Conservation (phyloP, 1,140 invertebrate species). For the Lepidostoma basale region DNA sequence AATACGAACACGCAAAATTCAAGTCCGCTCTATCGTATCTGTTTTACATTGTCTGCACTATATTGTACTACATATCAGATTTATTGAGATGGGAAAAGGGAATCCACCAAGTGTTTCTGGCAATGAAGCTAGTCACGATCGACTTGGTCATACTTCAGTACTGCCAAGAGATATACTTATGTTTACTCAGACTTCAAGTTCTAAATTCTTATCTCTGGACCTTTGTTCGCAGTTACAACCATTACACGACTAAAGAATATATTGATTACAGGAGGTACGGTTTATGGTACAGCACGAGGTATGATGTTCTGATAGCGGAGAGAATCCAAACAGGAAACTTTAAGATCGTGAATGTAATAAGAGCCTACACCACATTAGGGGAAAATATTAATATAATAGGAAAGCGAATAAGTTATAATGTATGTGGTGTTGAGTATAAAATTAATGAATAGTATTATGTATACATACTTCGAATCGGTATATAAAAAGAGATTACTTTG, state of each 20-base stretch:
- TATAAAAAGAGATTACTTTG: background rate
- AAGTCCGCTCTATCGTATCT: background rate
- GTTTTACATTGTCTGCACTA: background rate
- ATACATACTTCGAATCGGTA: background rate
- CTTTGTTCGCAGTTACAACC: background rate
- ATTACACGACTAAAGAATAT: background rate
- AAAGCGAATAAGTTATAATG: background rate
- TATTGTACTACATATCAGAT: conserved; percentile 16
- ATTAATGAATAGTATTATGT: background rate
- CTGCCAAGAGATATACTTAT: conserved; percentile 15
- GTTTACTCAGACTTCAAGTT: background rate
- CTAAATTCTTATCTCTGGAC: conserved; percentile 13
- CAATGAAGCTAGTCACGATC: background rate
- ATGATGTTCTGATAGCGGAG: background rate
- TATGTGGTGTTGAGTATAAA: no score
- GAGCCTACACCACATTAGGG: background rate
- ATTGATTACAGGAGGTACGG: background rate
- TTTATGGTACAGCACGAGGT: background rate
- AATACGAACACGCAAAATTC: background rate
- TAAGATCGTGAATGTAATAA: background rate
- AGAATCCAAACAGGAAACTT: background rate
- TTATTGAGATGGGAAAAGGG: conserved; percentile 16
- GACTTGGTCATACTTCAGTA: conserved; percentile 3
- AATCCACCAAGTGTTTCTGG: conserved; percentile 1
- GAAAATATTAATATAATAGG: background rate